Conservation (phyloP, 2,113 vertebrate genomes). For the Sterna hirundo region DNA sequence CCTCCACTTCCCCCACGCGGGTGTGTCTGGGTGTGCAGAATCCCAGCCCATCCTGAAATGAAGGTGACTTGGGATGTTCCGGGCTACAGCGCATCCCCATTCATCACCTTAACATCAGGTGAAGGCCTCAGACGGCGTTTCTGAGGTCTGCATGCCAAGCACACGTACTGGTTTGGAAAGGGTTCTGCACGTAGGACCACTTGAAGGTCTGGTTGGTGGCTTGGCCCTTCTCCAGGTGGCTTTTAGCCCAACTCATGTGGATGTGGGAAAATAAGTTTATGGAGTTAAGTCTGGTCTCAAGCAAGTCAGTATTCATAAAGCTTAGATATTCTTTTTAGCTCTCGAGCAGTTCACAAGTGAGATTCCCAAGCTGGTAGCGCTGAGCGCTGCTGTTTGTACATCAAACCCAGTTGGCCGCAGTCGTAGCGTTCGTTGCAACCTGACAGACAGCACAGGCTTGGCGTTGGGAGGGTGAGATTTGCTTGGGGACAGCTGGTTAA, state of each 20-base stretch:
- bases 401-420: neutral
- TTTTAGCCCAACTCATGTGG: neutral
- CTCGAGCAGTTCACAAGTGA: neutral
- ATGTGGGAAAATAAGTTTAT: neutral
- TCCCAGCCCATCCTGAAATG: neutral
- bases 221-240: neutral
- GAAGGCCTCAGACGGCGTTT: neutral
- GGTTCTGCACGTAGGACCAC: neutral
- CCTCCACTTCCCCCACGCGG: neutral
- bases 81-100: neutral
- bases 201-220: neutral
- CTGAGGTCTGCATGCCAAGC: neutral
- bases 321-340: neutral
- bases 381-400: neutral
- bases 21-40: neutral
- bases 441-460: neutral
- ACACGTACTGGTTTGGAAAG: neutral
- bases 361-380: neutral
- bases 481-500: rapidly evolving
- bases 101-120: neutral
- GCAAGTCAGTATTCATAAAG: neutral
- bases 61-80: neutral
- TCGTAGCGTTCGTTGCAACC: neutral
- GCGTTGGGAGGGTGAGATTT: neutral
- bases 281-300: neutral